These are phyloP conservation scores for Mimachlamys varia DNA, from an alignment of 2,888 invertebrate genomes.

Conservation along the genomic window DNA sequence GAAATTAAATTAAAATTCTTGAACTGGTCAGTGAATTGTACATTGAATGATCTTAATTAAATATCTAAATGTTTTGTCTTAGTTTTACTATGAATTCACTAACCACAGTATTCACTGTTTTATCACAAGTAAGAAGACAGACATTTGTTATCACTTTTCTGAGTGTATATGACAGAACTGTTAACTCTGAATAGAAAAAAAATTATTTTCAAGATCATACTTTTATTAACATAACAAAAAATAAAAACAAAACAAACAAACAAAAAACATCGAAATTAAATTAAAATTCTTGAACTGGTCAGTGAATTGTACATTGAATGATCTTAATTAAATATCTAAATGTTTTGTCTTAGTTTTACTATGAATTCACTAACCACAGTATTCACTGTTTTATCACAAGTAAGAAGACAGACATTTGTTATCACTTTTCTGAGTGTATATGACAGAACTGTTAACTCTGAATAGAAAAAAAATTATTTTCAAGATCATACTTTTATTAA, in stretches of 20 bases:
- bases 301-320: not conserved
- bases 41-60: not conserved
- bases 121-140: too few species aligned
- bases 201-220: not conserved
- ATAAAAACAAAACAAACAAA: not conserved
- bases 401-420: too few species aligned
- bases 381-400: too few species aligned
- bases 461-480: not conserved
- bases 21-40: not conserved
- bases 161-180: too few species aligned
- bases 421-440: too few species aligned
- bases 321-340: not conserved
- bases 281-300: not conserved
- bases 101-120: too few species aligned
- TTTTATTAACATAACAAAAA: not conserved
- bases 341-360: not conserved
- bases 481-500: not conserved
- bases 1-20: not conserved
- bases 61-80: not conserved
- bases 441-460: not conserved
- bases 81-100: not conserved
- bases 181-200: not conserved
- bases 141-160: too few species aligned
- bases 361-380: not conserved
- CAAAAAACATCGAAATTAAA: not conserved